Evolutionary conservation across 64 coral and sea anemone species (phyloP), one percentile per base, ranked within the genome.

Genomic region (Pocillopora damicornis): DNA sequence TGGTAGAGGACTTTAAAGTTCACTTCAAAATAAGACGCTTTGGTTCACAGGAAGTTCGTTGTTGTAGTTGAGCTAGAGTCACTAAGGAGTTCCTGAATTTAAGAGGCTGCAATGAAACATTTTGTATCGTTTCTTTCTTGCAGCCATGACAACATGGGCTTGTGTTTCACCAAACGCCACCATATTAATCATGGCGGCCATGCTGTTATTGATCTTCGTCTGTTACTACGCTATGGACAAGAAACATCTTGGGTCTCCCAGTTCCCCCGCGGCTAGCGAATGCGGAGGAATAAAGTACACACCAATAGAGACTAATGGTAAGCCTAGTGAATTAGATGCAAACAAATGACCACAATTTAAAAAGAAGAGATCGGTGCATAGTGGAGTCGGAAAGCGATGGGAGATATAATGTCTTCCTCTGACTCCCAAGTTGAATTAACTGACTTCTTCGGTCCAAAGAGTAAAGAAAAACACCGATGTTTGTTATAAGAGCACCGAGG

Each of bases 141-240:
- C 22, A 93, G 91, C 91, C 61, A 93, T 93, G 91, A 93, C 91
- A 35, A 93, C 91, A 16, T 93, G 91, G 91, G 59, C 88, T 13
- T 93, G 91, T 71, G 62, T 89, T 20, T 93, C 91, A 26, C 91
- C 91, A 45, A 93, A 78, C 20, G 88, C 82, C 73, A 93, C 91
- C 10, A 65, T 93, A 25, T 59, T 93, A 18, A 93, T 93, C 15
- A 77, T 93, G 91, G 87, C 87, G 2, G 79, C 87, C 73, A 89
- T 88, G 87, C 38, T 93, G 25, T 73, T 93, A 0, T 63, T 93
- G 36, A 81, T 93, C 15, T 93, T 93, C 59, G 79, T 93, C 37
- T 93, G 87, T 56, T 93, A 93, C 51, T 78, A 88, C 63, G 73
- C 42, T 61, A 93, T 93, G 91, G 91, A 93, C 79, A 93, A 93